Conservation (phyloP, 2,113 vertebrate genomes). For the Pygoscelis antarcticus region DNA sequence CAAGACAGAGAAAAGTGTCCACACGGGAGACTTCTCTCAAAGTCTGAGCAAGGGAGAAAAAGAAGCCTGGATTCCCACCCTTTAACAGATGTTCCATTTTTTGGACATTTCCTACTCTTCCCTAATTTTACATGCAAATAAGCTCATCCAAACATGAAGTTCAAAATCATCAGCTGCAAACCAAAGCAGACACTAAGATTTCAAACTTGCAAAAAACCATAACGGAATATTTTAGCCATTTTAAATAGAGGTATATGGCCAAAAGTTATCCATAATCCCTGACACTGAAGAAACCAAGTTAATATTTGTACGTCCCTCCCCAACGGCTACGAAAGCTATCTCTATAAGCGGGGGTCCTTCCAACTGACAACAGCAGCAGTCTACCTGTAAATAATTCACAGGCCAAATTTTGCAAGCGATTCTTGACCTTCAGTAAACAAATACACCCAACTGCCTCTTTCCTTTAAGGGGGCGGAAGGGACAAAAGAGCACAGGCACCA, state of each 20-base stretch:
- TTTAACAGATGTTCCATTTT: background rate
- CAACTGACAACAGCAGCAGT: background rate
- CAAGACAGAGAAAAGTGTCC: background rate
- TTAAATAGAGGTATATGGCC: background rate
- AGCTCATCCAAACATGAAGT: background rate
- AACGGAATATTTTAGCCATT: background rate
- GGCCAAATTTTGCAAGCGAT: background rate
- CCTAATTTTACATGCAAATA: background rate
- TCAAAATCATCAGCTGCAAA: background rate
- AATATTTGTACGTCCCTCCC: background rate
- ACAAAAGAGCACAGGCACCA: background rate
- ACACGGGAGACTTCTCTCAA: background rate
- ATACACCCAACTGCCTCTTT: background rate
- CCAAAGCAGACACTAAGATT: background rate
- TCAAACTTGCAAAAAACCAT: background rate
- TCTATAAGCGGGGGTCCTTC: background rate
- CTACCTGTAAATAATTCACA: background rate
- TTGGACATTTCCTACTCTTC: background rate
- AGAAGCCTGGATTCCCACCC: background rate
- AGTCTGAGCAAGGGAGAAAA: background rate
- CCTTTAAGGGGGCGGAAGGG: background rate
- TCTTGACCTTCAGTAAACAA: background rate
- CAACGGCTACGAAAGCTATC: accelerated
- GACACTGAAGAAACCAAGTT: background rate
- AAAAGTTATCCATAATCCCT: background rate